Evolutionary conservation across 2,797 vertebrate genomes (phyloP).

Genomic region (Takifugu rubripes): DNA sequence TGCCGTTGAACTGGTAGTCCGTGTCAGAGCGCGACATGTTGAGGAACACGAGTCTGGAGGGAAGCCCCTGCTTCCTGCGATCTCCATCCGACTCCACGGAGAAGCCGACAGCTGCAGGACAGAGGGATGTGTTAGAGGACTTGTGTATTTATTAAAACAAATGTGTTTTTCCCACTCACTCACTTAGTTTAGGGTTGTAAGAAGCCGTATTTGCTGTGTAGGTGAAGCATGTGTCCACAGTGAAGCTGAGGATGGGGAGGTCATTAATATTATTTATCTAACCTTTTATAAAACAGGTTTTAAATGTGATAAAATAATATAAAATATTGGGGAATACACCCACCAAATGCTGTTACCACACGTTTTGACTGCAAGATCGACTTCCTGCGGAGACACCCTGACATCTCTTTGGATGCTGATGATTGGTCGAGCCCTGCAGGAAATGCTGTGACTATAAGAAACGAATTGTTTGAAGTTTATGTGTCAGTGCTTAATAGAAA

Average conservation of each 20-base stretch:
- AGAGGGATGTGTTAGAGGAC: background rate
- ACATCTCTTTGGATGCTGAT: slow-evolving; percentile 83
- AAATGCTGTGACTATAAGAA: slow-evolving; percentile 13
- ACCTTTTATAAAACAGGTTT: slow-evolving; percentile 8
- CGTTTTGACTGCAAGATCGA: slow-evolving; percentile 83
- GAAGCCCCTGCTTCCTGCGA: slow-evolving; percentile 80
- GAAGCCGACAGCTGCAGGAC: slow-evolving; percentile 78
- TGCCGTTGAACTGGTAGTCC: slow-evolving; percentile 77
- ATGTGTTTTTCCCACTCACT: slow-evolving; percentile 50
- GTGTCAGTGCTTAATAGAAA: background rate
- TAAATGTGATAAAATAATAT: slow-evolving; percentile 6
- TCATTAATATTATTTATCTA: background rate
- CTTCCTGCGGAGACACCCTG: slow-evolving; percentile 82
- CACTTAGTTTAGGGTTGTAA: slow-evolving; percentile 87
- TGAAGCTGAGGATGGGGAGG: slow-evolving; percentile 77
- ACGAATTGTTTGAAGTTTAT: slow-evolving; percentile 1
- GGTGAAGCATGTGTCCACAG: slow-evolving; percentile 85
- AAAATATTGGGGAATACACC: slow-evolving; percentile 26
- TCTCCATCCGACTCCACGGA: slow-evolving; percentile 83
- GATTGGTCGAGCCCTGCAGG: slow-evolving; percentile 84
- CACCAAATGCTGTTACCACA: slow-evolving; percentile 78
- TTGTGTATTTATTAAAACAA: background rate
- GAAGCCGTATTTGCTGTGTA: slow-evolving; percentile 81
- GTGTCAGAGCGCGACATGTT: slow-evolving; percentile 61
- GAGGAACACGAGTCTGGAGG: slow-evolving; percentile 81